A percentile compares a stretch with the other conserved stretches of the same genome.
Conservation (phyloP, 2,888 invertebrate genomes). For the Leucoma salicis region DNA sequence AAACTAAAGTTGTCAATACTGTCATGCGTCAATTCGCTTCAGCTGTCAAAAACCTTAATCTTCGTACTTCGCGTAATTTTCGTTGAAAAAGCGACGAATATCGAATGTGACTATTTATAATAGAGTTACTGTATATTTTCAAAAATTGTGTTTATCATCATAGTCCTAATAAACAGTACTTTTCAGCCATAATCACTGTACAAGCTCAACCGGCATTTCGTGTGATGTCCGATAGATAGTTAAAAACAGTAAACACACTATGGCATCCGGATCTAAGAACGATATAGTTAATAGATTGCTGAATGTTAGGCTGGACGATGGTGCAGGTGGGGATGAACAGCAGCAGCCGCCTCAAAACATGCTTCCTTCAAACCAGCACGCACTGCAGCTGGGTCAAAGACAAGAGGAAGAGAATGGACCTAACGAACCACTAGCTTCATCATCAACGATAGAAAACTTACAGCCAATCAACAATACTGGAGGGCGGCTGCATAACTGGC, state of each 20-base stretch:
- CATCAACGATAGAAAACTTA: conserved; percentile 62
- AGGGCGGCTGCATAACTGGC: conserved; percentile 84
- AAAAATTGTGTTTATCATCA: conserved; percentile 21
- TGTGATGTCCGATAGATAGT: neutral
- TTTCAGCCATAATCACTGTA: conserved; percentile 22
- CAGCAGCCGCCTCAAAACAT: conserved; percentile 75
- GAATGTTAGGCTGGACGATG: conserved; percentile 63
- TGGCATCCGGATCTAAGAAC: conserved; percentile 74
- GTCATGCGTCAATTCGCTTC: no score
- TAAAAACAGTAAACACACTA: conserved; percentile 32
- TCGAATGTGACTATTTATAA: neutral
- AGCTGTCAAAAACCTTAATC: no score
- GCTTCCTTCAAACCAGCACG: conserved; percentile 74
- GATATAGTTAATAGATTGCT: conserved; percentile 66
- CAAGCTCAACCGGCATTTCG: conserved; percentile 24
- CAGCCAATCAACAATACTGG: conserved; percentile 69
- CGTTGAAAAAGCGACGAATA: no score
- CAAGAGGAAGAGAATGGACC: conserved; percentile 62
- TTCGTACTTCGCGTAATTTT: no score
- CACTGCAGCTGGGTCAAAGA: conserved; percentile 50
- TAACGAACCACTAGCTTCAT: conserved; percentile 55
- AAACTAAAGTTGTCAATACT: no score
- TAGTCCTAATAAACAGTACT: conserved; percentile 10
- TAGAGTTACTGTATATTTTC: neutral
- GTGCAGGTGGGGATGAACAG: conserved; percentile 62